phyloP scores from a whole-genome alignment of 2,888 invertebrate species.

The Selenia dentaria region DNA sequence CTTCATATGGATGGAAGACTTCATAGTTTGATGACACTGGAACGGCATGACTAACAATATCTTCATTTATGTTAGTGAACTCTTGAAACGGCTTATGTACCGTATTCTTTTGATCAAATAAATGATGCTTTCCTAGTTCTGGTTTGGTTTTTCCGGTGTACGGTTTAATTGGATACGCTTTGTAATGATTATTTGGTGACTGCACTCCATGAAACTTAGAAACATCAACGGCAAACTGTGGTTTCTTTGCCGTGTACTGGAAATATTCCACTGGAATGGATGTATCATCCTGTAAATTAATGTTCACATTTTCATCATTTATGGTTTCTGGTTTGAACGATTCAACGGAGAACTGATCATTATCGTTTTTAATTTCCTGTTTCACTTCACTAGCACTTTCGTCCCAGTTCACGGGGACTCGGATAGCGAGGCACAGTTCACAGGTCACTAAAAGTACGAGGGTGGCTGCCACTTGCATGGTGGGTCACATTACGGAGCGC shows the following conservation, averaged over 20 bases:
- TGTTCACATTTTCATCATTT: conserved; percentile 7
- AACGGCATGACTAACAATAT: conserved; percentile 36
- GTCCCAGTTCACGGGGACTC: conserved; percentile 68
- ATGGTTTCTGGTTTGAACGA: conserved; percentile 34
- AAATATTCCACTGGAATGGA: conserved; percentile 65
- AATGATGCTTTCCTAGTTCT: conserved; percentile 60
- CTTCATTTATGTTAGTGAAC: conserved; percentile 49
- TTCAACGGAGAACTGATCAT: conserved; percentile 43
- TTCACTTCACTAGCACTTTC: conserved; percentile 65
- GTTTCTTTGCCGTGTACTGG: conserved; percentile 69
- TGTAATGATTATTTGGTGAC: conserved; percentile 63
- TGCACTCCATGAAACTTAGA: conserved; percentile 69
- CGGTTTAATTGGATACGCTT: conserved; percentile 62
- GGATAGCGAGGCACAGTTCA: conserved; percentile 64
- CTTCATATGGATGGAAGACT: conserved; percentile 73
- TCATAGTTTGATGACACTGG: conserved; percentile 64
- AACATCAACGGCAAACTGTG: conserved; percentile 67
- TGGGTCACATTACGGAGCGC: conserved; percentile 69
- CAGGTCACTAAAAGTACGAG: conserved; percentile 58
- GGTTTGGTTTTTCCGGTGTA: conserved; percentile 55
- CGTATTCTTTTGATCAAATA: conserved; percentile 49
- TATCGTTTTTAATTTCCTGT: conserved; percentile 31
- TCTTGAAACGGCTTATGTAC: conserved; percentile 57
- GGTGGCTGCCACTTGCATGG: conserved; percentile 62
- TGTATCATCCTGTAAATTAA: conserved; percentile 26